Evolutionary conservation across 2,113 vertebrate genomes (phyloP).

Genomic region (Dipodomys stephensi): DNA sequence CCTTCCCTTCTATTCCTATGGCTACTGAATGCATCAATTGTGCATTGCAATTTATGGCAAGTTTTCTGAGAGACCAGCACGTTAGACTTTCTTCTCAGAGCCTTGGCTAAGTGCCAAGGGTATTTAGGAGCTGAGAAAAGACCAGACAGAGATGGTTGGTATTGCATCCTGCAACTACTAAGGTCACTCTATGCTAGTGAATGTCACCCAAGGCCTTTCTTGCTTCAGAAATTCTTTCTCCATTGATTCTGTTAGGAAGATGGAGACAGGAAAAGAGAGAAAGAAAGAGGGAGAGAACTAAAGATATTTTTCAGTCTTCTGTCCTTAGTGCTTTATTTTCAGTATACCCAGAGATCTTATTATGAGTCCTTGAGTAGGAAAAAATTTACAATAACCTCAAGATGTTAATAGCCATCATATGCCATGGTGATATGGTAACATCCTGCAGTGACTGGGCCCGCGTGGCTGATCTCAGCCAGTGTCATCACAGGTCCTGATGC

Average conservation of each 20-base stretch:
- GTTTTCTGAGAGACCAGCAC: conserved; percentile 72
- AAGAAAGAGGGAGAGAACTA: neutral
- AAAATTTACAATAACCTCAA: neutral
- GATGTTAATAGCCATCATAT: neutral
- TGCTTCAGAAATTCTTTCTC: neutral
- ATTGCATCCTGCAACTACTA: neutral
- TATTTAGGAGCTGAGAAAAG: conserved; percentile 36
- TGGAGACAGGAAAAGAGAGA: neutral
- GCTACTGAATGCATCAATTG: conserved; percentile 72
- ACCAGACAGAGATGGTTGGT: neutral
- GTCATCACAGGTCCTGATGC: neutral
- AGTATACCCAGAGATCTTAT: neutral
- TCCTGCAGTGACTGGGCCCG: neutral
- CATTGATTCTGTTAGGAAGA: neutral
- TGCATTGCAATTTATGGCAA: conserved; percentile 75
- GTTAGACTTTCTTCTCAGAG: conserved; percentile 33
- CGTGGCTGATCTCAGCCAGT: conserved; percentile 1
- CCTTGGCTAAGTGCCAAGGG: neutral
- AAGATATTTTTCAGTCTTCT: neutral
- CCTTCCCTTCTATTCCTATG: neutral
- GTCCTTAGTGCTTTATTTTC: neutral
- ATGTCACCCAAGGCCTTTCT: neutral
- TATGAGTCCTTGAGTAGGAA: conserved; percentile 6
- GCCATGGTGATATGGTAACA: neutral
- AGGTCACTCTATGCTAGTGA: conserved; percentile 25